Percentiles rank a stretch among this genome's conserved stretches.
phyloP scores from a whole-genome alignment of 2,888 invertebrate genomes.

The Calameuta idolon region DNA sequence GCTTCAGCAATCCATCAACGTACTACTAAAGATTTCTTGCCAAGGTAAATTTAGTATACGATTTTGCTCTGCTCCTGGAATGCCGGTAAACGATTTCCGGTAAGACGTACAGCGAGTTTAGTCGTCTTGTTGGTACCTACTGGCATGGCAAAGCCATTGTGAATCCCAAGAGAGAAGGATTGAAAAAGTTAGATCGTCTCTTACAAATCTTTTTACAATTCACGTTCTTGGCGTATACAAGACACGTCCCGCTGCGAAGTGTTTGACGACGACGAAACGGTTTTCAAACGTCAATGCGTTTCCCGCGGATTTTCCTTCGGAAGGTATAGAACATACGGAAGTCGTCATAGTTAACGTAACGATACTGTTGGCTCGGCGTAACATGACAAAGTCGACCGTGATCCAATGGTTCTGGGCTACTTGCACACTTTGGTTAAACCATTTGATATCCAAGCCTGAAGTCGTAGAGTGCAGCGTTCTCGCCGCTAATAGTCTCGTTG shows the following conservation, averaged over 20 bases:
- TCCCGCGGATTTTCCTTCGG: neutral
- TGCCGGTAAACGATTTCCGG: neutral
- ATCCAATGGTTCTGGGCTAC: neutral
- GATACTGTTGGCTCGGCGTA: neutral
- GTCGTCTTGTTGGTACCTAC: neutral
- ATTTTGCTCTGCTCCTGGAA: neutral
- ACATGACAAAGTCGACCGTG: neutral
- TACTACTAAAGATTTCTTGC: neutral
- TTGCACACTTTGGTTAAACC: neutral
- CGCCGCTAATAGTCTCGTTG: conserved; percentile 31
- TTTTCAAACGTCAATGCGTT: neutral
- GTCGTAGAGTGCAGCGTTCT: neutral
- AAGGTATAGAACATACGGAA: neutral
- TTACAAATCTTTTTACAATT: neutral
- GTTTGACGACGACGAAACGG: neutral
- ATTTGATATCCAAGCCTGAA: neutral
- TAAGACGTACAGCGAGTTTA: neutral
- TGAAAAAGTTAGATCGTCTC: neutral
- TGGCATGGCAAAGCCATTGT: neutral
- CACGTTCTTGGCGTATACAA: neutral
- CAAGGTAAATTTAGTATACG: neutral
- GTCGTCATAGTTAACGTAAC: neutral
- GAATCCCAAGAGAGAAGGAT: neutral
- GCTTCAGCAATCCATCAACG: neutral
- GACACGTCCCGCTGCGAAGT: neutral